Conservation (phyloP, 92 coral and sea anemone genomes). For the Epizoanthus fatuus region DNA sequence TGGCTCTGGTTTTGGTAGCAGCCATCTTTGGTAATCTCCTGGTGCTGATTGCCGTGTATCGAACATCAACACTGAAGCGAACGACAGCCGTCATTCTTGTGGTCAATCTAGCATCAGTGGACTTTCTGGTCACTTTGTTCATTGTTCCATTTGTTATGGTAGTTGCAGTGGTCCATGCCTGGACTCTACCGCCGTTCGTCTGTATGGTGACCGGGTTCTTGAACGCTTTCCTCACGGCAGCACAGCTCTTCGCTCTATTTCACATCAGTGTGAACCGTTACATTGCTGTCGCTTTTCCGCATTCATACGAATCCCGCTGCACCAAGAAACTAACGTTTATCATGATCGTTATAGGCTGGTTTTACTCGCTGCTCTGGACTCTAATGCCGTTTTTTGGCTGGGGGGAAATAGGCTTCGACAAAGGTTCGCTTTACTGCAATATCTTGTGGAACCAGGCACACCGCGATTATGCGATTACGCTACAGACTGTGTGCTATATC, state of each 20-base stretch:
- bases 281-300: slow-evolving; percentile 87
- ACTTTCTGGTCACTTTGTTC: slow-evolving; percentile 79
- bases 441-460: slow-evolving; percentile 85
- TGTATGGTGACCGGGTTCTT: slow-evolving; percentile 89
- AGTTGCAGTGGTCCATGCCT: slow-evolving; percentile 75
- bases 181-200: slow-evolving; percentile 73
- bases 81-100: slow-evolving; percentile 89
- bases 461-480: slow-evolving; percentile 77
- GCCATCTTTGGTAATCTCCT: slow-evolving; percentile 85
- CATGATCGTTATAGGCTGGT: slow-evolving; percentile 79
- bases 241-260: slow-evolving; percentile 94
- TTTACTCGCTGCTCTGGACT: slow-evolving; percentile 88
- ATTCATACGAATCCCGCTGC: slow-evolving; percentile 87
- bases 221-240: slow-evolving; percentile 95
- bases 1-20: slow-evolving; percentile 72
- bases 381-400: slow-evolving; percentile 94
- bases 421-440: slow-evolving; percentile 94
- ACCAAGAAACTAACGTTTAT: slow-evolving; percentile 71
- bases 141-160: slow-evolving; percentile 92
- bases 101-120: slow-evolving; percentile 90
- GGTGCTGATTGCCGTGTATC: slow-evolving; percentile 83
- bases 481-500: slow-evolving; percentile 87
- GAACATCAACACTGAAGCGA: slow-evolving; percentile 75
- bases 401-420: slow-evolving; percentile 90
- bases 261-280: slow-evolving; percentile 93